These are phyloP conservation scores for Mamestra brassicae DNA, from an alignment of 2,888 invertebrate genomes.

Conservation along the genomic window DNA sequence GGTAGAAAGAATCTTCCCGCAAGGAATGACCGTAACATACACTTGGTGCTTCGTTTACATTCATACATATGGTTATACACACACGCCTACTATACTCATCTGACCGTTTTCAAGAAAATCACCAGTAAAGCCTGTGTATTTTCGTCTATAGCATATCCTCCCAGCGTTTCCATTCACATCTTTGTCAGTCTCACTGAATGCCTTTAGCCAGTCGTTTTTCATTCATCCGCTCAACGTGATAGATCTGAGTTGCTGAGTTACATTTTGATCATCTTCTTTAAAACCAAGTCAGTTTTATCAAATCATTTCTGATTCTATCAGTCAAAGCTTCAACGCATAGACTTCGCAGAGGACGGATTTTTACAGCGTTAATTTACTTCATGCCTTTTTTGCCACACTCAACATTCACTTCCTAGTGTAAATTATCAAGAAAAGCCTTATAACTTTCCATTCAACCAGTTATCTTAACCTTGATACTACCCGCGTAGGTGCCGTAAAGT, in stretches of 20 bases:
- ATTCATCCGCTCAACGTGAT: neutral
- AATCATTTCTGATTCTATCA: neutral
- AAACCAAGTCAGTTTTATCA: neutral
- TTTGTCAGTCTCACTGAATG: neutral
- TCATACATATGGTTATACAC: neutral
- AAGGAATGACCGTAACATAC: too few species aligned
- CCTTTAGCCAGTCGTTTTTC: neutral
- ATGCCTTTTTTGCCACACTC: neutral
- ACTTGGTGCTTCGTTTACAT: too few species aligned
- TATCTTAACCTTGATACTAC: conserved; percentile 36
- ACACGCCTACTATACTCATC: neutral
- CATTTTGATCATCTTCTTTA: neutral
- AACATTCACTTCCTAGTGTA: neutral
- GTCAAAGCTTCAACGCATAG: neutral
- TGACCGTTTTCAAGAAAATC: neutral
- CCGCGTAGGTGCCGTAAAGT: conserved; percentile 49
- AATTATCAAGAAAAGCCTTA: conserved; percentile 12
- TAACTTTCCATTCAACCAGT: conserved; percentile 19
- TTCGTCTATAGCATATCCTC: neutral
- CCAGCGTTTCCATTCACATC: neutral
- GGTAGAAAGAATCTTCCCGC: too few species aligned
- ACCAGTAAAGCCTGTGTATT: neutral
- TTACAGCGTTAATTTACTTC: neutral
- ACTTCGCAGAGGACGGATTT: neutral
- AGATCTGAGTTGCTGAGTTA: neutral